A percentile compares a stretch with the other conserved stretches of the same genome.
Conservation (phyloP, 2,888 invertebrate species). For the Chrysolina americana region DNA sequence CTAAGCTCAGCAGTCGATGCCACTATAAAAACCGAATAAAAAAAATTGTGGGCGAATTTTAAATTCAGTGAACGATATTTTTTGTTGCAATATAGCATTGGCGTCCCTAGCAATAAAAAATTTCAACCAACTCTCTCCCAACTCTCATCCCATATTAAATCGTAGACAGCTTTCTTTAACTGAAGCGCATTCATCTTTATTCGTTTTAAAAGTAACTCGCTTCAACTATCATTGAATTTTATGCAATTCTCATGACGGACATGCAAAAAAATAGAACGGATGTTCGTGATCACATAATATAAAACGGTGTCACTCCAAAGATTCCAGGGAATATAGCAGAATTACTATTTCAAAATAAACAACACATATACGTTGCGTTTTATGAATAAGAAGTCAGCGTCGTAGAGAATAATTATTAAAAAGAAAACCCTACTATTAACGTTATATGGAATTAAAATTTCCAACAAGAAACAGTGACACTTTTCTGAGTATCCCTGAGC, state of each 20-base stretch:
- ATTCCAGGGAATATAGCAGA: slow-evolving; percentile 7
- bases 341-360: slow-evolving; percentile 12
- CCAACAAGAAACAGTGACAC: too few relatives aligned
- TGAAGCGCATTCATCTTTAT: background rate
- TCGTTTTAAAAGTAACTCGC: background rate
- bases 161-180: background rate
- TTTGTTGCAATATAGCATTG: too few relatives aligned
- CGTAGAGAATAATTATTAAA: background rate
- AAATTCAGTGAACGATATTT: too few relatives aligned
- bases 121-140: too few relatives aligned
- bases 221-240: background rate
- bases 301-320: slow-evolving; percentile 9
- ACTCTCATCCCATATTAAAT: too few relatives aligned
- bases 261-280: slow-evolving; percentile 18
- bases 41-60: too few relatives aligned
- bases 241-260: slow-evolving; percentile 6
- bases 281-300: slow-evolving; percentile 3
- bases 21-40: too few relatives aligned
- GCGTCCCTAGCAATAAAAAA: too few relatives aligned
- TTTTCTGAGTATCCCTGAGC: too few relatives aligned
- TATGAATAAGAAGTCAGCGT: background rate
- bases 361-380: background rate
- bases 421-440: background rate
- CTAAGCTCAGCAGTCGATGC: too few relatives aligned
- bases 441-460: background rate